Conservation (phyloP, 2,113 vertebrate genomes). For the Meles meles region DNA sequence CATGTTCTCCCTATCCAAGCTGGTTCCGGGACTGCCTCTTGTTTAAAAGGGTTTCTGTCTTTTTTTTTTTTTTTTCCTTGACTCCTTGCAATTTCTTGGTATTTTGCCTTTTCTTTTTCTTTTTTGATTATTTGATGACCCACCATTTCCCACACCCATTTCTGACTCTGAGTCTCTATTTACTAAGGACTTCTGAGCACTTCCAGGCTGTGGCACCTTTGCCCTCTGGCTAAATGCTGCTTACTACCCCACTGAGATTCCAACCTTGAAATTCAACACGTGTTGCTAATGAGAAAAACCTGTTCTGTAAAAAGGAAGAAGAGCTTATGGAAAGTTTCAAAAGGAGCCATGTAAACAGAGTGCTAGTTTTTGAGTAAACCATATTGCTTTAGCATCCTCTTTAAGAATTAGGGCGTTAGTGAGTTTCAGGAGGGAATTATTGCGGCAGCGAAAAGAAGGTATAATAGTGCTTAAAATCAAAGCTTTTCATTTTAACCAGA, state of each 20-base stretch:
- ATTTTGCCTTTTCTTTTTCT: not conserved
- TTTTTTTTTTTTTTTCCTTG: constrained; percentile 41
- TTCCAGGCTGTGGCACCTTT: constrained; percentile 35
- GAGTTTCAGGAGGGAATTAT: constrained; percentile 24
- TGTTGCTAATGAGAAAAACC: constrained; percentile 53
- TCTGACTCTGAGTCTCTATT: not conserved
- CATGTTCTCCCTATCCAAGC: not conserved
- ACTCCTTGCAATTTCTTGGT: not conserved
- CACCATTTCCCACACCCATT: not conserved
- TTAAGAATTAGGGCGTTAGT: constrained; percentile 46
- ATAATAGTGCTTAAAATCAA: constrained; percentile 24
- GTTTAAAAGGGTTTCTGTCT: not conserved
- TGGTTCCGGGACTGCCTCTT: not conserved
- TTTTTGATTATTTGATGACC: not conserved
- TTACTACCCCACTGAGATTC: not conserved
- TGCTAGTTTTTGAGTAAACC: not conserved
- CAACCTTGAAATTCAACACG: constrained; percentile 25
- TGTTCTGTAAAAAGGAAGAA: not conserved
- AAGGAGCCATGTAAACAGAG: not conserved
- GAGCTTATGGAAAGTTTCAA: not conserved
- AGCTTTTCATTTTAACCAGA: constrained; percentile 55
- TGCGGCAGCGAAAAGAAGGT: not conserved
- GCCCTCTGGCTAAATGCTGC: constrained; percentile 21
- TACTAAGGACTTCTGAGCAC: constrained; percentile 3
- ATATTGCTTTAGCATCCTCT: not conserved